phyloP scores from a whole-genome alignment of 2,888 invertebrate species.

The Halictus quadricinctus region DNA sequence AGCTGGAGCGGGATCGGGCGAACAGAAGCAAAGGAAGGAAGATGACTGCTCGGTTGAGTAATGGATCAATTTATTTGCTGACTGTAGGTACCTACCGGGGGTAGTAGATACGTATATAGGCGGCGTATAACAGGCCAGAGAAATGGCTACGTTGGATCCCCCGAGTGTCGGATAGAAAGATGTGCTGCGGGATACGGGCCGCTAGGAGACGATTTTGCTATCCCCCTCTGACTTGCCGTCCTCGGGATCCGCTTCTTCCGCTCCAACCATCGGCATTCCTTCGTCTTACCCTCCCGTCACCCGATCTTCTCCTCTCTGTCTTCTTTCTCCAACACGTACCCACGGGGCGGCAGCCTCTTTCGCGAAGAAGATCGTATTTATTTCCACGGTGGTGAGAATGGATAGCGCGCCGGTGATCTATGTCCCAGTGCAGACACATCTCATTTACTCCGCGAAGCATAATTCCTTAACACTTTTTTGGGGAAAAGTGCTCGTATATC shows the following conservation, averaged over 20 bases:
- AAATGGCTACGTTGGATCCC: slow-evolving; percentile 77
- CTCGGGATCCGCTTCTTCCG: slow-evolving; percentile 38
- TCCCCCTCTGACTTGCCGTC: slow-evolving; percentile 59
- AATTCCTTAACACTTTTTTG: slow-evolving; percentile 84
- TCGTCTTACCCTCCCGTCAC: slow-evolving; percentile 6
- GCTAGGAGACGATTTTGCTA: slow-evolving; percentile 74
- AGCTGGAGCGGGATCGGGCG: slow-evolving; percentile 50
- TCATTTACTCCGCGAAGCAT: slow-evolving; percentile 84
- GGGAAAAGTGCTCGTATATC: slow-evolving; percentile 80
- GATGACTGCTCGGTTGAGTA: slow-evolving; percentile 80
- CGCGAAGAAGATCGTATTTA: slow-evolving; percentile 78
- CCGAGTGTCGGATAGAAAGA: slow-evolving; percentile 78
- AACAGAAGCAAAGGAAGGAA: slow-evolving; percentile 73
- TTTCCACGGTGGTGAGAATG: slow-evolving; percentile 77
- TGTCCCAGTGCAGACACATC: slow-evolving; percentile 83
- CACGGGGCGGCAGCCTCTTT: slow-evolving; percentile 57
- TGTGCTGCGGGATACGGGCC: slow-evolving; percentile 78
- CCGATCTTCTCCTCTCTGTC: slow-evolving; percentile 10
- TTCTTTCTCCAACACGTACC: slow-evolving; percentile 30
- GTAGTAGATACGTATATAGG: slow-evolving; percentile 71
- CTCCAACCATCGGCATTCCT: slow-evolving; percentile 42
- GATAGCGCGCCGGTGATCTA: slow-evolving; percentile 75
- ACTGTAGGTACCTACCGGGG: slow-evolving; percentile 72
- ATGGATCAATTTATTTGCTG: slow-evolving; percentile 81
- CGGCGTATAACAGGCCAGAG: slow-evolving; percentile 73